Evolutionary conservation across 2,113 vertebrate genomes (phyloP), one percentile per base, ranked within the genome.

Genomic region (Malaclemys terrapin): DNA sequence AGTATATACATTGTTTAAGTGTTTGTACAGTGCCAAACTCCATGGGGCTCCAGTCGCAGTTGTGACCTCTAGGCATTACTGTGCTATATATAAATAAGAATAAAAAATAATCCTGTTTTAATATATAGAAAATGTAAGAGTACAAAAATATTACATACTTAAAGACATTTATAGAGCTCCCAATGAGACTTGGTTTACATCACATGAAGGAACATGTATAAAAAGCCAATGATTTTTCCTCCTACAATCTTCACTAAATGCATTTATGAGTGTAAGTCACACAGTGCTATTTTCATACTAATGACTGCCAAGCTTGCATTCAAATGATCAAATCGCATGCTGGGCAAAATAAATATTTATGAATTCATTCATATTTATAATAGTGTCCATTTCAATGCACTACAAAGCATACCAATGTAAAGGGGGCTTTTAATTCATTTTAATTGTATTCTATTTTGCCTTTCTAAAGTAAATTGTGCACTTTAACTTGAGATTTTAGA

Each of bases 171-270:
- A 82, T 14, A 85, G 90, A 94, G 27, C 2, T 89, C 87, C 53
- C 86, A 80, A 45, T 50, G 80, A 52, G 85, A 91, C 56, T 29
- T 7, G 4, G 89, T 10, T 78, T 29, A 47, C 2, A 72, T 20
- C 65, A 72, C n/a, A 19, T 19, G 65, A 78, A 91, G n/a, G 53
- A 9, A 76, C 42, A 6, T 86, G 6, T 86, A 47, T 12, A 47
- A 89, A 85, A 80, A 52, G n/a, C 53, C 3, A 3, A 84, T 52
- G 8, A 93, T 47, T 72, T 35, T 85, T 94, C 80, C 56, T 94
- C 57, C 91, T 87, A 62, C 78, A 29, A 82, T 87, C 65, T 96
- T 96, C 83, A 95, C 91, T 95, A 93, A 94, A 94, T 81, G 38
- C 57, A 90, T 93, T 95, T 87, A 82, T 47, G 29, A 59, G 27